These are phyloP conservation scores for Xiphophorus hellerii DNA, from an alignment of 2,113 vertebrate genomes.

Conservation along the genomic window DNA sequence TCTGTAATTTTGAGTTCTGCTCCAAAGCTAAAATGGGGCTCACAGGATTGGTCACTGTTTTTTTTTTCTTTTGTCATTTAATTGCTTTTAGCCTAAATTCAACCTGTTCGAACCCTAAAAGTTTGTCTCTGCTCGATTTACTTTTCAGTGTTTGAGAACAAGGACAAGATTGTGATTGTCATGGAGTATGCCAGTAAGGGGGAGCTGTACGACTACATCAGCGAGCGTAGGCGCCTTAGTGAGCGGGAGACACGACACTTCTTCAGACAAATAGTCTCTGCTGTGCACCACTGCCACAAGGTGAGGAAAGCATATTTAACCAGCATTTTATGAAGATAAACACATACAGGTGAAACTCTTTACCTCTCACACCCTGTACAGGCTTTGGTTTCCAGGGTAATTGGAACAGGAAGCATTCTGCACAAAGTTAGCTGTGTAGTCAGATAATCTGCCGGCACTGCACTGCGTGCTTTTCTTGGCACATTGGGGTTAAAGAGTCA, in stretches of 20 bases:
- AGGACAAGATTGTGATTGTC: conserved; percentile 99
- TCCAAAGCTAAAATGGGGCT: conserved; percentile 39
- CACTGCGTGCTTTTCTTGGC: conserved; percentile 67
- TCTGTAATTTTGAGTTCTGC: conserved; percentile 41
- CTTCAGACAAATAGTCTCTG: conserved; percentile 97
- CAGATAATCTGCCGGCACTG: conserved; percentile 51
- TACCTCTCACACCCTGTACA: conserved; percentile 4
- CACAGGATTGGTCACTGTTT: neutral
- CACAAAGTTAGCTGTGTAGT: conserved; percentile 31
- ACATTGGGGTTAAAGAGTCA: conserved; percentile 44
- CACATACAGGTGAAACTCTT: neutral
- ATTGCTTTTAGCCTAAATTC: conserved; percentile 25
- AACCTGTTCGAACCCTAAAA: neutral
- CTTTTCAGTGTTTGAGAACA: conserved; percentile 95
- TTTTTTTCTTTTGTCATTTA: conserved; percentile 13
- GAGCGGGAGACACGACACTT: conserved; percentile 96
- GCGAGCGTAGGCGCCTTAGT: conserved; percentile 88
- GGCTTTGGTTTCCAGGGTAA: conserved; percentile 37
- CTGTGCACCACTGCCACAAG: conserved; percentile 98
- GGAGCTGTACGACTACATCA: conserved; percentile 98
- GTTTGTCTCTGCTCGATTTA: neutral
- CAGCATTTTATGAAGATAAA: neutral
- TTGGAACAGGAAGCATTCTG: conserved; percentile 53
- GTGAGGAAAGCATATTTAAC: conserved; percentile 67
- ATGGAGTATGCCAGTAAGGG: conserved; percentile 96